These are phyloP conservation scores for Phytoseiulus persimilis DNA, from an alignment of 2,888 invertebrate species.

Conservation along the genomic window DNA sequence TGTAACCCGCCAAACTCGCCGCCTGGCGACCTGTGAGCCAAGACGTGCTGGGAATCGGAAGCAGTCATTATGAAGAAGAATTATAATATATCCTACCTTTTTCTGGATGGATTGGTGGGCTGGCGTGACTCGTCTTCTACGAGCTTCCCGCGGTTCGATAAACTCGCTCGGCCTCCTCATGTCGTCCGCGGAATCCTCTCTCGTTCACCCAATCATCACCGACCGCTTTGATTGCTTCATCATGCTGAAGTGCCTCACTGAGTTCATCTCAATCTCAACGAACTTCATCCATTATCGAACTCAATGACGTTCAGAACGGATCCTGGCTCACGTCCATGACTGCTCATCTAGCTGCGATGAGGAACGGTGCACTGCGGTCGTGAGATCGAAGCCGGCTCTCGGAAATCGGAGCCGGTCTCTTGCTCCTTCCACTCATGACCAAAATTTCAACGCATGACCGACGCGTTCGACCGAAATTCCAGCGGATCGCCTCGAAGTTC, in stretches of 20 bases:
- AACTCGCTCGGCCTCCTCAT: neutral
- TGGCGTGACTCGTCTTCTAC: neutral
- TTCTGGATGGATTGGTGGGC: neutral
- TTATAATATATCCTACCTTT: neutral
- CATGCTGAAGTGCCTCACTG: neutral
- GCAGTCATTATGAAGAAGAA: neutral
- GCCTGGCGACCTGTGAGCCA: neutral
- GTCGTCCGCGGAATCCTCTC: neutral
- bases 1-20: neutral
- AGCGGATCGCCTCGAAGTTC: too few species aligned
- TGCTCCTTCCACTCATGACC: too few species aligned
- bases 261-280: neutral
- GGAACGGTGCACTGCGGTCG: too few species aligned
- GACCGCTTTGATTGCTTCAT: neutral
- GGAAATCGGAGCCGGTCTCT: too few species aligned
- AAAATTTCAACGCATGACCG: too few species aligned
- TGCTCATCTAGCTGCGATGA: too few species aligned
- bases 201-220: neutral
- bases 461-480: too few species aligned
- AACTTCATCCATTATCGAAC: too few species aligned
- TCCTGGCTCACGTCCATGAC: too few species aligned
- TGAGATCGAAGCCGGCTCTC: too few species aligned
- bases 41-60: neutral
- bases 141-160: neutral
- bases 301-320: too few species aligned